Percentiles rank a stretch among this genome's conserved stretches.
These are phyloP conservation scores for Pachyseris speciosa DNA, from an alignment of 64 coral and sea anemone genomes.

Conservation along the genomic window DNA sequence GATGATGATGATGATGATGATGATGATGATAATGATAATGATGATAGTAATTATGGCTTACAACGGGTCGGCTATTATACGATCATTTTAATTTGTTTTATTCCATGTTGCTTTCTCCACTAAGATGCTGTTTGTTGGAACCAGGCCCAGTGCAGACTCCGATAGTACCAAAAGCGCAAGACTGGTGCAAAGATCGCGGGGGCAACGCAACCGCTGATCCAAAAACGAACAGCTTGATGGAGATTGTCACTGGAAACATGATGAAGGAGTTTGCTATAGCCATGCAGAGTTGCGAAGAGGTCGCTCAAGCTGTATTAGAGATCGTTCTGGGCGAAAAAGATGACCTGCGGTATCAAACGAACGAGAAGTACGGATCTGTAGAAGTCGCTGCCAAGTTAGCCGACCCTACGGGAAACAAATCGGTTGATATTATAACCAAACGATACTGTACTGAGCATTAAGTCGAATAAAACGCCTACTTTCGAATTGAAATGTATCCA, in stretches of 20 bases:
- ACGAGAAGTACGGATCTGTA: conserved; percentile 40
- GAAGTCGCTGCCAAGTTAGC: conserved; percentile 67
- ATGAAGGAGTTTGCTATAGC: conserved; percentile 23
- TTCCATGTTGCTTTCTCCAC: background rate
- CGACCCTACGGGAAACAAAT: conserved; percentile 67
- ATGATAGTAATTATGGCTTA: no score
- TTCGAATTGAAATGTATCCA: no score
- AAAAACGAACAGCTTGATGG: conserved; percentile 54
- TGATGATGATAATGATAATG: no score
- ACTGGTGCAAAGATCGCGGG: conserved; percentile 1
- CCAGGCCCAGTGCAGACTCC: conserved; percentile 70
- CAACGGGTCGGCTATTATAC: background rate
- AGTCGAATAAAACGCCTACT: background rate
- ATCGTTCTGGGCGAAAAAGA: conserved; percentile 47
- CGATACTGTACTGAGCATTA: background rate
- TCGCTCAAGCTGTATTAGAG: conserved; percentile 55
- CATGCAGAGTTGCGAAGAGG: conserved; percentile 49
- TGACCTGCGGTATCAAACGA: conserved; percentile 69
- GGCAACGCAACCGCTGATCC: conserved; percentile 62
- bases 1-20: no score
- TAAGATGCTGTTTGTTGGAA: conserved; percentile 67
- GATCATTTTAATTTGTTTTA: background rate
- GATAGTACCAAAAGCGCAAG: background rate
- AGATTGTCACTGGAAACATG: background rate
- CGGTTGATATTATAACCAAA: background rate